A percentile compares a stretch with the other conserved stretches of the same genome.
These are phyloP conservation scores for Caenorhabditis sp. DNA, from an alignment of 2,888 invertebrate genomes.

Conservation along the genomic window DNA sequence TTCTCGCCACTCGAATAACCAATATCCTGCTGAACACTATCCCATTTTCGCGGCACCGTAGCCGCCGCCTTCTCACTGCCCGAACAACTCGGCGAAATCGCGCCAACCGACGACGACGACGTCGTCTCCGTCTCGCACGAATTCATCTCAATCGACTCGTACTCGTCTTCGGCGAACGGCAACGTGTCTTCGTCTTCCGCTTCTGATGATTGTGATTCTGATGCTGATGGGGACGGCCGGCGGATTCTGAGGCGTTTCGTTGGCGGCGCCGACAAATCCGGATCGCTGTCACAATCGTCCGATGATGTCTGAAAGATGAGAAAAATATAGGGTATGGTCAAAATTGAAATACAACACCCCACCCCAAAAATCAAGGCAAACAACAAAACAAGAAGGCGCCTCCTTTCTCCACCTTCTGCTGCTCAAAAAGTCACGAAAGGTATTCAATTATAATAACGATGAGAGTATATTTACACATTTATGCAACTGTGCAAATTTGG, in stretches of 20 bases:
- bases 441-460: not conserved
- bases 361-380: not conserved
- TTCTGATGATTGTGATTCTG: too few species aligned
- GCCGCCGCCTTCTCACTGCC: not conserved
- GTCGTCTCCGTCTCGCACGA: constrained; percentile 33
- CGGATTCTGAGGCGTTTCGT: constrained; percentile 30
- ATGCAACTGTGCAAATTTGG: constrained; percentile 42
- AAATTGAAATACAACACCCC: not conserved
- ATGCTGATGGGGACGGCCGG: constrained; percentile 22
- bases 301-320: constrained; percentile 35
- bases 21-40: constrained; percentile 52
- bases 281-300: constrained; percentile 51
- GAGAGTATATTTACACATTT: constrained; percentile 14
- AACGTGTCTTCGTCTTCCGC: constrained; percentile 40
- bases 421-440: not conserved
- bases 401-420: not conserved
- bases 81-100: not conserved
- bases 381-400: not conserved
- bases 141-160: constrained; percentile 49
- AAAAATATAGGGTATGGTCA: not conserved
- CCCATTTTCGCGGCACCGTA: constrained; percentile 34
- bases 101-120: constrained; percentile 9
- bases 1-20: constrained; percentile 64
- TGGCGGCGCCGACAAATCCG: constrained; percentile 47
- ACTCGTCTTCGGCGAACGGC: constrained; percentile 54